A percentile compares a stretch with the other conserved stretches of the same genome.
Conservation (phyloP, 1,140 invertebrate genomes). For the Brachionus sp. region DNA sequence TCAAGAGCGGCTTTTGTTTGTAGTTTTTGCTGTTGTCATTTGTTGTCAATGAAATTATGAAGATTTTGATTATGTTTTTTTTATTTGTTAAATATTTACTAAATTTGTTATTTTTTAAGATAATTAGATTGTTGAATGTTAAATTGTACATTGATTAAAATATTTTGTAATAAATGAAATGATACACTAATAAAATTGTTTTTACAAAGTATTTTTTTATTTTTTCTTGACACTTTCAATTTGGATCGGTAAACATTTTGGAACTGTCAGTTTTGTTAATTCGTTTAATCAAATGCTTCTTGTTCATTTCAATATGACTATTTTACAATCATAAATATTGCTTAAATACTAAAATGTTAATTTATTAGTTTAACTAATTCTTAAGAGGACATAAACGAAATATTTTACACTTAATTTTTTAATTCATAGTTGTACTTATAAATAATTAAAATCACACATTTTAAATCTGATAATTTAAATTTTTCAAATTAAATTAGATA, state of each 20-base stretch:
- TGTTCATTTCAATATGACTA: background rate
- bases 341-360: background rate
- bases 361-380: background rate
- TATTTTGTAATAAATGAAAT: background rate
- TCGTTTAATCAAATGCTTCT: background rate
- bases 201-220: background rate
- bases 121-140: background rate
- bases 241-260: background rate
- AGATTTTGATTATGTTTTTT: background rate
- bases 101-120: background rate
- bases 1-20: background rate
- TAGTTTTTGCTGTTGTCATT: background rate
- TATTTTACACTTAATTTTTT: background rate
- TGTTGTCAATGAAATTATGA: background rate
- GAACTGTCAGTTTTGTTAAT: background rate
- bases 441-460: background rate
- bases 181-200: background rate
- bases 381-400: background rate
- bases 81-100: background rate
- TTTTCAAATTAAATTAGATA: background rate
- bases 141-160: background rate
- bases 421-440: background rate
- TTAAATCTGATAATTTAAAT: background rate
- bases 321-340: background rate
- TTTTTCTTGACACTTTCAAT: background rate